phyloP scores from a whole-genome alignment of 2,888 invertebrate species.

The Scaptomyza flava region DNA sequence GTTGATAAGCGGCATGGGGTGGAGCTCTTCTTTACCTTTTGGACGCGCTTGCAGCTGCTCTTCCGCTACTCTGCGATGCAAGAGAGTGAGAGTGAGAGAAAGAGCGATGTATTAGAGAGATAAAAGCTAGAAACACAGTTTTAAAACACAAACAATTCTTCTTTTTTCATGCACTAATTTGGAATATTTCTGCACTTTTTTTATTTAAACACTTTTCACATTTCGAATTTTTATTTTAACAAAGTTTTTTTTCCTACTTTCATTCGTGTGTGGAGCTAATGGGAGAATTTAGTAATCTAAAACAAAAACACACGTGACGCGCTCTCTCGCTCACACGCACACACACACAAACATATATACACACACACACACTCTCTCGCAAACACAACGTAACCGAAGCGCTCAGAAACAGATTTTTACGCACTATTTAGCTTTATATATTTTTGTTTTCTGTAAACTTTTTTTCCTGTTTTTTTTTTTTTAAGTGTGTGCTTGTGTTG shows the following conservation, averaged over 20 bases:
- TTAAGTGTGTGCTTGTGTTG: constrained; percentile 2
- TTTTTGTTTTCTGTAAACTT: constrained; percentile 28
- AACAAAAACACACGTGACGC: constrained; percentile 59
- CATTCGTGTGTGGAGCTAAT: constrained; percentile 24
- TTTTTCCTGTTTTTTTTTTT: constrained; percentile 36
- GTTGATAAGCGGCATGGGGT: constrained; percentile 54
- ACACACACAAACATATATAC: neutral
- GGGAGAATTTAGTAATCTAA: constrained; percentile 65
- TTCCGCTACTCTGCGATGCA: constrained; percentile 1
- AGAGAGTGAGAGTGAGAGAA: constrained; percentile 3
- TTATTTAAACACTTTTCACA: constrained; percentile 52
- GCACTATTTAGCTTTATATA: constrained; percentile 71
- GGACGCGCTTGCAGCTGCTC: constrained; percentile 53
- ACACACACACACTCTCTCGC: constrained; percentile 8
- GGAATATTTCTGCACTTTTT: constrained; percentile 27
- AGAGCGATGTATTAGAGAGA: neutral
- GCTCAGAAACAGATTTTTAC: constrained; percentile 70
- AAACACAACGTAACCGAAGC: constrained; percentile 49
- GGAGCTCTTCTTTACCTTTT: constrained; percentile 56
- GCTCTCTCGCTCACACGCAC: constrained; percentile 18
- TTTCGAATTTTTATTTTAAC: constrained; percentile 56
- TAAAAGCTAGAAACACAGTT: constrained; percentile 10
- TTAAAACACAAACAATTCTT: constrained; percentile 29
- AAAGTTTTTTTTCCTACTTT: constrained; percentile 54
- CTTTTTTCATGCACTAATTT: constrained; percentile 15